Evolutionary conservation across 2,888 invertebrate genomes (phyloP).

Genomic region (Arrhopalites spinosus): DNA sequence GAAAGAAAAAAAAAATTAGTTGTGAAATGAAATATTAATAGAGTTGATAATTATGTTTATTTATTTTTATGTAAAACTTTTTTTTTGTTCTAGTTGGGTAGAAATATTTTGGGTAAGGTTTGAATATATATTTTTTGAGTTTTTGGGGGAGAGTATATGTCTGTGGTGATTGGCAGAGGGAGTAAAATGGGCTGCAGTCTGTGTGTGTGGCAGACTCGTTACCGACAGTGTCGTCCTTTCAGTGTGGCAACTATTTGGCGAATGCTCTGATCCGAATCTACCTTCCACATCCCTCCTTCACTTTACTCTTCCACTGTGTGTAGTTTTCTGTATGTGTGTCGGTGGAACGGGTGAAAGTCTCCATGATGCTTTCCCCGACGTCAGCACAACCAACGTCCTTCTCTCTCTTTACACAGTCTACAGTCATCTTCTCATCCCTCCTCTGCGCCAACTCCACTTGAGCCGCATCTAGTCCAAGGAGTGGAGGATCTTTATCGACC

Average conservation of each 20-base stretch:
- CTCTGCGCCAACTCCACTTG: conserved; percentile 42
- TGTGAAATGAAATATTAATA: too few relatives aligned
- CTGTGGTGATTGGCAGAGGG: conserved; percentile 22
- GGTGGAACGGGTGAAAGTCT: conserved; percentile 40
- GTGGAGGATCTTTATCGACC: conserved; percentile 56
- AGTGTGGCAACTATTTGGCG: conserved; percentile 40
- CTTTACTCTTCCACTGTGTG: not conserved
- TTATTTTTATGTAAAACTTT: too few relatives aligned
- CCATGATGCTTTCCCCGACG: conserved; percentile 49
- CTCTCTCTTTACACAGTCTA: not conserved
- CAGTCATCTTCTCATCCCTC: conserved; percentile 20
- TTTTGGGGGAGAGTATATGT: not conserved
- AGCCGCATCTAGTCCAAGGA: conserved; percentile 43
- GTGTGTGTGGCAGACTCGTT: not conserved
- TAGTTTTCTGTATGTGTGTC: not conserved
- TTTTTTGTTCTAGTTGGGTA: too few relatives aligned
- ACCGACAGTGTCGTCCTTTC: not conserved
- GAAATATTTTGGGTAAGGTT: too few relatives aligned
- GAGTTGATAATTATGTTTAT: too few relatives aligned
- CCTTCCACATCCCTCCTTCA: conserved; percentile 28
- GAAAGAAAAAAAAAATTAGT: too few relatives aligned
- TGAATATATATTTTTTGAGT: too few relatives aligned
- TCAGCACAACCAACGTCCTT: conserved; percentile 23
- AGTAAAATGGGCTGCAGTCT: conserved; percentile 21
- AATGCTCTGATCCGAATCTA: conserved; percentile 42